Evolutionary conservation across 2,797 vertebrate species (phyloP), one percentile per base, ranked within the genome.

Genomic region (Lycodopsis pacificus): DNA sequence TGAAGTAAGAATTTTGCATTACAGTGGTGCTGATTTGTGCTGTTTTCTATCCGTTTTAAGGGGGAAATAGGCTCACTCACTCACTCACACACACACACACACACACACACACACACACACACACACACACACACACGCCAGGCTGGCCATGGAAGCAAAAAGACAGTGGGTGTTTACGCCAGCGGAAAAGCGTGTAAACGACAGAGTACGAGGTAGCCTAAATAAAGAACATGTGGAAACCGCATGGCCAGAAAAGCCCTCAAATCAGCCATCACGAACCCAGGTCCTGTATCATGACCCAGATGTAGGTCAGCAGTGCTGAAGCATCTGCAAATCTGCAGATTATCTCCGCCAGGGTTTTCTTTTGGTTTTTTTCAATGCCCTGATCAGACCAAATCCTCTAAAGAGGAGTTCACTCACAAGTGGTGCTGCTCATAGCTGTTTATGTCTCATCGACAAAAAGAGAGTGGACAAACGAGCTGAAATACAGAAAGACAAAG

Each of bases 341-440:
- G 87, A 89, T 92, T 79, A 93, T 90, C 81, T 77, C 79, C 64
- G 42, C 54, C 80, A 79, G 85, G 46, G 42, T 82, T 88, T 79
- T 85, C 22, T 62, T 88, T 76, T 83, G 42, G 46, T 82, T 88
- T 79, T 85, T 51, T 62, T 88, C 84, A 63, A 90, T 82, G 56
- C 73, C 84, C 70, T 79, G 68, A 90, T 88, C 84, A 87, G 72
- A 83, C 44, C 86, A 90, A 92, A 93, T 93, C 89, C 91, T 74
- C 86, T 74, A 1, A 75, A 65, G 71, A 15, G 19, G 76, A 77
- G 56, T 80, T 76, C 56, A 65, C 79, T 81, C 69, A 68, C 73
- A 78, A 77, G 76, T 83, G 73, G 48, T 69, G 73, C 59, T 80
- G 59, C 32, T 34, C 32, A 34, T 34, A 34, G 32, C 32, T 32